Conservation (phyloP, 2,113 vertebrate species). For the Nestor notabilis region DNA sequence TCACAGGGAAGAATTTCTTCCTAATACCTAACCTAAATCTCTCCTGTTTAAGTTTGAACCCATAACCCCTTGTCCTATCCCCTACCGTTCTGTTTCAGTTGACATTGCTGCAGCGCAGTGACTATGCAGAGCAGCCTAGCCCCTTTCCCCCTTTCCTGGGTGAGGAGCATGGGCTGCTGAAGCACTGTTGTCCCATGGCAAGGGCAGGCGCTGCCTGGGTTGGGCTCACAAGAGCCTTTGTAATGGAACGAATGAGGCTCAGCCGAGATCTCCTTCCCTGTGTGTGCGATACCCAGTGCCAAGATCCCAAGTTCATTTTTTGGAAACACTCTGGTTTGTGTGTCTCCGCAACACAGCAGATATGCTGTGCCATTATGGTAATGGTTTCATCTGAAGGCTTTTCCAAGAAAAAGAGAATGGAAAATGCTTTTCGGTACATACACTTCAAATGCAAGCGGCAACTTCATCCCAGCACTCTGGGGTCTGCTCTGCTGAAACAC, state of each 20-base stretch:
- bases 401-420: background rate
- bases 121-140: too few species aligned
- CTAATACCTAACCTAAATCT: background rate
- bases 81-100: background rate
- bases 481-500: background rate
- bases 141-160: background rate
- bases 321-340: background rate
- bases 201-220: background rate
- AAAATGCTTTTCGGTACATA: background rate
- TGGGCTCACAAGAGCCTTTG: rapidly evolving
- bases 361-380: rapidly evolving
- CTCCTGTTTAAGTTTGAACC: background rate
- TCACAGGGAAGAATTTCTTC: background rate
- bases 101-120: background rate
- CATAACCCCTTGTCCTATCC: background rate
- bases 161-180: background rate
- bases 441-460: background rate
- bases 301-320: background rate
- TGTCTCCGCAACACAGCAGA: background rate
- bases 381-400: background rate
- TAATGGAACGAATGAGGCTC: background rate
- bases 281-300: rapidly evolving
- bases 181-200: background rate
- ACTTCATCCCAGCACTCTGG: background rate
- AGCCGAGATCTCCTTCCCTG: background rate